Evolutionary conservation across 2,888 invertebrate species (phyloP).

Genomic region (Chloroclystis v-ata): DNA sequence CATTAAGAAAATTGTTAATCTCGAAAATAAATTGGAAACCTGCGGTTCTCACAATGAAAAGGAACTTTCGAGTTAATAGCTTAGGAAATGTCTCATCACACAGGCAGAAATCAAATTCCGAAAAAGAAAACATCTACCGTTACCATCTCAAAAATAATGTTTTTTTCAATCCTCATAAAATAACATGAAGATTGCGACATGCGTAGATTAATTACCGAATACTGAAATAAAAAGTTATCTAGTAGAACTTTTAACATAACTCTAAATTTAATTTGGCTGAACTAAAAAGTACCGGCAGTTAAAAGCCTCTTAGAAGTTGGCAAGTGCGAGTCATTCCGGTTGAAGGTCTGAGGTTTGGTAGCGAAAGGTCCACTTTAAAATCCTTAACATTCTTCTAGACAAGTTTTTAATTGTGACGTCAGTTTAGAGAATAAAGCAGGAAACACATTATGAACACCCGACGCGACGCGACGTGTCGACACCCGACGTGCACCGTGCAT

Average conservation of each 20-base stretch:
- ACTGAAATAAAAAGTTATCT: constrained; percentile 22
- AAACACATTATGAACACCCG: too few relatives aligned
- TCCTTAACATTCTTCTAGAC: too few relatives aligned
- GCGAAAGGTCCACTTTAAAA: too few relatives aligned
- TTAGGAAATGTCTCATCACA: too few relatives aligned
- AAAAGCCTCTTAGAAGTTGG: constrained; percentile 2
- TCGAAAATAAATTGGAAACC: constrained; percentile 2
- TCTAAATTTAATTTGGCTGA: constrained; percentile 29
- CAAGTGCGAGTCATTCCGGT: background rate
- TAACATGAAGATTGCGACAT: constrained; percentile 14
- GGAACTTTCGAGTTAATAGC: too few relatives aligned
- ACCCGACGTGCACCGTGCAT: too few relatives aligned
- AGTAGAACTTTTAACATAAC: constrained; percentile 26
- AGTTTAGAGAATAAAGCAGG: too few relatives aligned
- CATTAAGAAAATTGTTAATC: constrained; percentile 9
- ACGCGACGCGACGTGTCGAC: too few relatives aligned
- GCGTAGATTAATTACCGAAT: constrained; percentile 27
- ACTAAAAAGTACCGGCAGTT: constrained; percentile 12
- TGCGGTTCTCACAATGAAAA: constrained; percentile 2
- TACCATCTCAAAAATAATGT: constrained; percentile 16
- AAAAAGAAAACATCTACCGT: constrained; percentile 7
- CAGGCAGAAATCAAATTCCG: background rate
- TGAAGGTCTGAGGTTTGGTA: too few relatives aligned
- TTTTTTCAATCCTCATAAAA: constrained; percentile 15
- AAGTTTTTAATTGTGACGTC: too few relatives aligned